Conservation (phyloP, 2,797 vertebrate genomes). For the Gymnoscopelus microlampas region DNA sequence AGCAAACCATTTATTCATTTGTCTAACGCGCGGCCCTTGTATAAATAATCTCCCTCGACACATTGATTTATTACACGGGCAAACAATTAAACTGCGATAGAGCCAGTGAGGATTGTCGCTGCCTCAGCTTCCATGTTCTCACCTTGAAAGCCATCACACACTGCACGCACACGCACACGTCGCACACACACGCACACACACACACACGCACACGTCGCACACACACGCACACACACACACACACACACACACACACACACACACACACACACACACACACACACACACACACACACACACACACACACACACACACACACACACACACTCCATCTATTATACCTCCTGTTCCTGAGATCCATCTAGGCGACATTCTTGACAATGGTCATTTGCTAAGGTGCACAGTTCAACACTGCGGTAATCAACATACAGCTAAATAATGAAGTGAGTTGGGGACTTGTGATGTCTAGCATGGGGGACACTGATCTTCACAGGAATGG, state of each 20-base stretch:
- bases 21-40: constrained; percentile 66
- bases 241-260: background rate
- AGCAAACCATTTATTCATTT: constrained; percentile 72
- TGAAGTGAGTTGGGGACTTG: constrained; percentile 11
- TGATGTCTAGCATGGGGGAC: background rate
- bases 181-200: too few species aligned
- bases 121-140: constrained; percentile 58
- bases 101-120: constrained; percentile 59
- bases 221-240: constrained; percentile 13
- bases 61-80: constrained; percentile 80
- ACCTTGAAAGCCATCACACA: constrained; percentile 36
- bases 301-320: constrained; percentile 6
- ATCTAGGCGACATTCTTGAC: constrained; percentile 57
- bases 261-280: background rate
- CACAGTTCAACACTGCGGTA: constrained; percentile 55
- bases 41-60: constrained; percentile 78
- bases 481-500: background rate
- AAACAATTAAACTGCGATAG: constrained; percentile 77
- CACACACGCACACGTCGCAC: background rate
- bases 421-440: constrained; percentile 39
- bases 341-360: constrained; percentile 34
- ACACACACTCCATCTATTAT: constrained; percentile 20
- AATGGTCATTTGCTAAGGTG: constrained; percentile 61
- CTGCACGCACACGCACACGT: constrained; percentile 1
- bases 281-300: constrained; percentile 7